Evolutionary conservation across 2,797 vertebrate genomes (phyloP).

Genomic region (Dicrostonyx torquatus): DNA sequence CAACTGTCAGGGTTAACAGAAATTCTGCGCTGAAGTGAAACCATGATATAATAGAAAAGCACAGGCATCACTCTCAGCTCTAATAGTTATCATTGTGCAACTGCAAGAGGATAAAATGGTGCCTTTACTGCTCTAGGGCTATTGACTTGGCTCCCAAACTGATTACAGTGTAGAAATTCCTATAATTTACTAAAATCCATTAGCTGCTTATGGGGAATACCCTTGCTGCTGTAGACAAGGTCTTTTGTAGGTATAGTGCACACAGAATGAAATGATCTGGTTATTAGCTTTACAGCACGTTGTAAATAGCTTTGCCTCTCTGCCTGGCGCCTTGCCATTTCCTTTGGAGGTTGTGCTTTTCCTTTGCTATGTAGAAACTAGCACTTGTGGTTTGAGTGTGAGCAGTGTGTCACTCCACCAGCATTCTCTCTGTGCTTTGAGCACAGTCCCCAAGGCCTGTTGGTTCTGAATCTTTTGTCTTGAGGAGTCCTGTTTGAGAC

Average conservation of each 20-base stretch:
- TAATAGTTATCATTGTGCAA: not conserved
- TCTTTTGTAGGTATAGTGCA: not conserved
- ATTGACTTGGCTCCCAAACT: not conserved
- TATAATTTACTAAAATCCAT: not conserved
- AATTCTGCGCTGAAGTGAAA: not conserved
- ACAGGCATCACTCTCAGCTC: not conserved
- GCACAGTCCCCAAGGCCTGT: not conserved
- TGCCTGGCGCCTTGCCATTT: not conserved
- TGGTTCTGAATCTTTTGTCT: slow-evolving; percentile 18
- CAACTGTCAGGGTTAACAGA: not conserved
- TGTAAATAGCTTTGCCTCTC: slow-evolving; percentile 5
- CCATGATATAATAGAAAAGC: not conserved
- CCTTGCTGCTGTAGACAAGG: not conserved
- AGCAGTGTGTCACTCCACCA: not conserved
- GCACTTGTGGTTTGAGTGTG: not conserved
- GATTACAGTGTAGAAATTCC: not conserved
- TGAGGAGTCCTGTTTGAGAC: not conserved
- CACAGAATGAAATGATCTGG: not conserved
- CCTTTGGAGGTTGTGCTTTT: not conserved
- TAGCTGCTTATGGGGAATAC: not conserved
- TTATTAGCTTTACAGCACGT: not conserved
- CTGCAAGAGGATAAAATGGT: not conserved
- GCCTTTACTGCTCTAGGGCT: not conserved
- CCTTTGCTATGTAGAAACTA: slow-evolving; percentile 1
- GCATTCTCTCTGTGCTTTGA: not conserved